Evolutionary conservation across 2,113 vertebrate genomes (phyloP).

Genomic region (Perognathus longimembris): DNA sequence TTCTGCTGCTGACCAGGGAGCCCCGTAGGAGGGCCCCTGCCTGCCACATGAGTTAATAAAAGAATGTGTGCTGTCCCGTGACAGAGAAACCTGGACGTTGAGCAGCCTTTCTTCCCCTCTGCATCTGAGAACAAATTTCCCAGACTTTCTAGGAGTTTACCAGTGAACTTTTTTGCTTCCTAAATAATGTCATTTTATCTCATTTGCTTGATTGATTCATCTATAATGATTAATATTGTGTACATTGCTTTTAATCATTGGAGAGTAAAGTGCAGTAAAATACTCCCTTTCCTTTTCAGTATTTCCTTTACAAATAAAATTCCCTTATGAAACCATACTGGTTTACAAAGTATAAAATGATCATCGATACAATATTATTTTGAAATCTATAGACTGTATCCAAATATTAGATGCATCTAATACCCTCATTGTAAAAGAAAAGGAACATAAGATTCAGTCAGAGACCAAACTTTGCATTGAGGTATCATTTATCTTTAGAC

Average conservation of each 20-base stretch:
- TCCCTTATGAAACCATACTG: neutral
- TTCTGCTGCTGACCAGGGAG: too few species aligned
- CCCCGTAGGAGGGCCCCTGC: too few species aligned
- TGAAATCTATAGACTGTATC: too few species aligned
- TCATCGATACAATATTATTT: neutral
- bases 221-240: neutral
- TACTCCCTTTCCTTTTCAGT: neutral
- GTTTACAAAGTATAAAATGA: slow-evolving; percentile 4
- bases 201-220: neutral
- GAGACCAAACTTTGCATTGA: neutral
- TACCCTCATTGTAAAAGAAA: neutral
- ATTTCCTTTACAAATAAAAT: slow-evolving; percentile 18
- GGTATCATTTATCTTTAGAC: neutral
- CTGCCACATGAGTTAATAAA: neutral
- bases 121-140: neutral
- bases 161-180: neutral
- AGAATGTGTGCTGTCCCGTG: too few species aligned
- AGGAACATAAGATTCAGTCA: neutral
- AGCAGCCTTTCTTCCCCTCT: neutral
- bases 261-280: neutral
- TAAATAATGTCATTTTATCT: neutral
- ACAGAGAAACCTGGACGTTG: too few species aligned
- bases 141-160: neutral
- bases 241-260: neutral
- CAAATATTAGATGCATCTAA: too few species aligned